A percentile compares a stretch with the other conserved stretches of the same genome.
These are phyloP conservation scores for Limenitis arthemis DNA, from an alignment of 2,888 invertebrate genomes.

Conservation along the genomic window DNA sequence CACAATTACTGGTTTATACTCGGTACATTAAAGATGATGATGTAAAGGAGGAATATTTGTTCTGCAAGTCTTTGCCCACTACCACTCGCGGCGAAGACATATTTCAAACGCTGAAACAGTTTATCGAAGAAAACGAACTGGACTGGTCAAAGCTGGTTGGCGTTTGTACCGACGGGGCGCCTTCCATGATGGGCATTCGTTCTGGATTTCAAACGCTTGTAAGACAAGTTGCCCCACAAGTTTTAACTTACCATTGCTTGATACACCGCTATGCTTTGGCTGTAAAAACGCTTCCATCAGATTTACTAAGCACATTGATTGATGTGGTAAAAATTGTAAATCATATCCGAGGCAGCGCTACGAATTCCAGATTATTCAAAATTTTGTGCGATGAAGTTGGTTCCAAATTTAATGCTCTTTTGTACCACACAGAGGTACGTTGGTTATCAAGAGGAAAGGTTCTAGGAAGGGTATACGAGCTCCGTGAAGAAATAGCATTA, in stretches of 20 bases:
- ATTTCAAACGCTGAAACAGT: constrained; percentile 26
- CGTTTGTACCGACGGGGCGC: constrained; percentile 25
- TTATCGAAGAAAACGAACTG: constrained; percentile 24
- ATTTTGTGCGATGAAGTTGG: constrained; percentile 23
- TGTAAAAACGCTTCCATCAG: constrained; percentile 15
- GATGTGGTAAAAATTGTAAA: constrained; percentile 26
- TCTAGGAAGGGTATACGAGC: constrained; percentile 21
- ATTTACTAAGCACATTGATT: constrained; percentile 23
- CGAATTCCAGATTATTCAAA: constrained; percentile 19
- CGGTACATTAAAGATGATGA: constrained; percentile 23
- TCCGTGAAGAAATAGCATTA: constrained; percentile 23
- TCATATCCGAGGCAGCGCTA: constrained; percentile 24
- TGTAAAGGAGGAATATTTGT: constrained; percentile 25
- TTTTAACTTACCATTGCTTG: constrained; percentile 21
- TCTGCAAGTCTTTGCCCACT: constrained; percentile 27
- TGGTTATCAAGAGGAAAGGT: constrained; percentile 20
- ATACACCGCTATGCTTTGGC: constrained; percentile 25
- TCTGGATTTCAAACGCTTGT: constrained; percentile 28
- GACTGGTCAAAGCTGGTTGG: constrained; percentile 27
- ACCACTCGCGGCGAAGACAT: constrained; percentile 26
- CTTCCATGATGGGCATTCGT: constrained; percentile 25
- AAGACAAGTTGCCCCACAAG: constrained; percentile 28
- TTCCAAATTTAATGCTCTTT: constrained; percentile 21
- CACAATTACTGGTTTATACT: constrained; percentile 24
- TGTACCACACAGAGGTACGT: constrained; percentile 22